A percentile compares a stretch with the other conserved stretches of the same genome.
Conservation (phyloP, 2,113 vertebrate species). For the Ginglymostoma cirratum region DNA sequence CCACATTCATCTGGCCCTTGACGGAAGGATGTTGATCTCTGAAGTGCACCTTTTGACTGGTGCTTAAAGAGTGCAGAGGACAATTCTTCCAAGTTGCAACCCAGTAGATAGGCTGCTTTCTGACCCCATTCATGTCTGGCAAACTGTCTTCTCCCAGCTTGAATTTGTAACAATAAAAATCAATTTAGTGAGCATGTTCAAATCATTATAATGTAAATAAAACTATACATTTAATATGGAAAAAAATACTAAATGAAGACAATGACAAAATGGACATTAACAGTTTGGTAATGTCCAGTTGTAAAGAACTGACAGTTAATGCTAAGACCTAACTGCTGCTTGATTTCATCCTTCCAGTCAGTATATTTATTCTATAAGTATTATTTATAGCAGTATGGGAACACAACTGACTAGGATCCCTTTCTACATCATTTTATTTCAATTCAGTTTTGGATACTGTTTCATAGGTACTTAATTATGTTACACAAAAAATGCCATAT, state of each 20-base stretch:
- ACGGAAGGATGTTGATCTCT: conserved; percentile 84
- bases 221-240: neutral
- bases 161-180: neutral
- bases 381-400: neutral
- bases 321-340: neutral
- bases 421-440: neutral
- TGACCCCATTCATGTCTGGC: conserved; percentile 95
- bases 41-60: conserved; percentile 74
- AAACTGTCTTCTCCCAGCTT: conserved; percentile 82
- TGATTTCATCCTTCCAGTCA: neutral
- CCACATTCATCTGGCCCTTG: conserved; percentile 70
- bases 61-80: conserved; percentile 92
- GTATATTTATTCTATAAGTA: neutral
- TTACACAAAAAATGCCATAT: neutral
- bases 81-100: conserved; percentile 83
- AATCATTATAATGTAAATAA: neutral
- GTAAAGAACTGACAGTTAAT: neutral
- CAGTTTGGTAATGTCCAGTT: too few species aligned
- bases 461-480: neutral
- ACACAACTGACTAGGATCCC: neutral
- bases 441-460: neutral
- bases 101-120: conserved; percentile 87
- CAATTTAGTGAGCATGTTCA: neutral
- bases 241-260: neutral
- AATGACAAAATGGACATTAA: neutral